Percentiles rank a stretch among this genome's conserved stretches.
Conservation (phyloP, 2,888 invertebrate species). For the Microplitis deprimator region DNA sequence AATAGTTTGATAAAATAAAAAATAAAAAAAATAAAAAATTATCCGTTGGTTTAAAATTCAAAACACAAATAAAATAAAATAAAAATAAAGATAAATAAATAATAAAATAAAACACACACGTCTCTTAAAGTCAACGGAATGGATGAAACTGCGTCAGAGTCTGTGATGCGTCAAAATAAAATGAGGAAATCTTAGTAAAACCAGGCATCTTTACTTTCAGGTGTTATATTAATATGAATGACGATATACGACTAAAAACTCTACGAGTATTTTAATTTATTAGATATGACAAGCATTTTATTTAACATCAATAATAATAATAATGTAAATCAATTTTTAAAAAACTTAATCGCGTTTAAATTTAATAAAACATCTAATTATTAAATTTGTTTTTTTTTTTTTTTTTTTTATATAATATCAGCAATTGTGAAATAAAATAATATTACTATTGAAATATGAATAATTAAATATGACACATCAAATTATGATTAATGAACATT, state of each 20-base stretch:
- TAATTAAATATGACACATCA: slow-evolving; percentile 24
- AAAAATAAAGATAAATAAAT: neutral
- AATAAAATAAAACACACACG: slow-evolving; percentile 3
- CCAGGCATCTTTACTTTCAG: slow-evolving; percentile 58
- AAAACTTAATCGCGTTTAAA: no score
- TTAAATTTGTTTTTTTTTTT: neutral
- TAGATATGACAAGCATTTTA: neutral
- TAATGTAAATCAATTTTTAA: neutral
- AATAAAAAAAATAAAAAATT: neutral
- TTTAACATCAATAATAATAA: neutral
- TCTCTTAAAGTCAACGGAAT: slow-evolving; percentile 44
- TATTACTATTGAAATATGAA: neutral
- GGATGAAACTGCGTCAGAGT: slow-evolving; percentile 57
- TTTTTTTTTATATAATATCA: neutral
- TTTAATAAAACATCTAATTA: neutral
- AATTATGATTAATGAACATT: slow-evolving; percentile 15
- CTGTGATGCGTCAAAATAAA: slow-evolving; percentile 41
- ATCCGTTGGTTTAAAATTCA: neutral
- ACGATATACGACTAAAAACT: slow-evolving; percentile 49
- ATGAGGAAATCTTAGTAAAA: slow-evolving; percentile 51
- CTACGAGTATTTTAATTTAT: neutral
- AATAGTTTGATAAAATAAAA: neutral
- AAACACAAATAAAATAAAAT: neutral
- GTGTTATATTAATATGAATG: slow-evolving; percentile 66
- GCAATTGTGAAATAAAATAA: neutral